Evolutionary conservation across 2,888 invertebrate species (phyloP), one percentile per base, ranked within the genome.

Genomic region (Caenorhabditis sp.): DNA sequence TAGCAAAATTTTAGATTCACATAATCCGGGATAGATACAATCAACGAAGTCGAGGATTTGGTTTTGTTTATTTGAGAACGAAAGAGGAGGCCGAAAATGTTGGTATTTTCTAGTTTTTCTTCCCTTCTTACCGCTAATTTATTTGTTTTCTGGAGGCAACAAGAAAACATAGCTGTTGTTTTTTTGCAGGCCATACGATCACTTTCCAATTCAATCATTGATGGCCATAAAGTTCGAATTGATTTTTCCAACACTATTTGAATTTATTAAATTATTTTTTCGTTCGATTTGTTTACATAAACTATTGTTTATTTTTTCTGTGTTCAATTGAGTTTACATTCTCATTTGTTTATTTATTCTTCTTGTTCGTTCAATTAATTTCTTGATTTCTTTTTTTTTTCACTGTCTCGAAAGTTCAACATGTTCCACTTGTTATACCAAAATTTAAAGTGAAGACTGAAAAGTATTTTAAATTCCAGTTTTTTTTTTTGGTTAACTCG

Each of bases 11-110:
- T 62, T 19, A 62, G 62, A 54, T 62, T n/a, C 21, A 51, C 31
- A 23, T 62, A n/a, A 54, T 62, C 23, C 62, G 62, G 23, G 62
- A 62, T 19, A 36, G 51, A 26, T 51, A 54, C 24, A 62, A 62
- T 36, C 51, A 62, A 36, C 21, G 62, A 37, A 62, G 62, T 36
- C 51, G 62, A 27, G 62, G 62, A 17, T 62, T 62, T 27, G 62
- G 53, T 17, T 62, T 62, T 53, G 36, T 62, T 54, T 62, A 62
- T 37, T 53, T 53, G 51, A 36, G 62, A 8, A 51, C 51, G 51
- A 54, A 19, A n/a, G 23, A 23, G n/a, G 51, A 62, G 19, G 62
- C 62, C 17, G 21, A 60, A 60, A 43, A 60, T 49, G 60, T 60
- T 23, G 23, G 23, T 55, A 17, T 55, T 55, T 6, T 58, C 12